phyloP scores from a whole-genome alignment of 2,888 invertebrate species.

The Bedellia somnulentella region DNA sequence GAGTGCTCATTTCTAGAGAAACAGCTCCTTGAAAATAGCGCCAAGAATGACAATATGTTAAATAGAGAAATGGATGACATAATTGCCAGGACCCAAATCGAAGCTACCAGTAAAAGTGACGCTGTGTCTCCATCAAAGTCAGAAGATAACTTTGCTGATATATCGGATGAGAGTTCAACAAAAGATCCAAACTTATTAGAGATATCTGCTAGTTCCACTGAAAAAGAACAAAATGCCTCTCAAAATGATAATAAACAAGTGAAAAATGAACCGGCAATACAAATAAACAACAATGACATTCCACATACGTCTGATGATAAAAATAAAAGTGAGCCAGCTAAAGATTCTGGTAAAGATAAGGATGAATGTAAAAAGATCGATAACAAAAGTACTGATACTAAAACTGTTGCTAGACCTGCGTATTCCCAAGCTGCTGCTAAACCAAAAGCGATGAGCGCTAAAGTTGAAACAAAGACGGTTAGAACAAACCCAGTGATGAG shows the following conservation, averaged over 20 bases:
- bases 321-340: slow-evolving; percentile 17
- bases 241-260: slow-evolving; percentile 3
- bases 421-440: slow-evolving; percentile 57
- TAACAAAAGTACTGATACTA: slow-evolving; percentile 15
- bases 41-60: slow-evolving; percentile 33
- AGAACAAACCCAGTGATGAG: slow-evolving; percentile 24
- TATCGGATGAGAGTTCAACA: slow-evolving; percentile 31
- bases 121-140: slow-evolving; percentile 31
- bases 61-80: slow-evolving; percentile 25
- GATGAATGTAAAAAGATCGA: neutral
- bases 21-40: slow-evolving; percentile 25
- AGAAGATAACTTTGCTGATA: slow-evolving; percentile 38
- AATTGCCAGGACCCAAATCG: neutral
- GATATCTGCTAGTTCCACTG: slow-evolving; percentile 6
- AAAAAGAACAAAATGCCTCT: slow-evolving; percentile 12
- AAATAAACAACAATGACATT: slow-evolving; percentile 8
- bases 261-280: neutral
- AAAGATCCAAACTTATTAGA: slow-evolving; percentile 16
- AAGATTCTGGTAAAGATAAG: neutral
- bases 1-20: slow-evolving; percentile 37
- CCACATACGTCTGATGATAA: neutral
- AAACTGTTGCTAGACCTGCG: slow-evolving; percentile 29
- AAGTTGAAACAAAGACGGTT: slow-evolving; percentile 31
- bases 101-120: neutral
- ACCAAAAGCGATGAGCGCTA: slow-evolving; percentile 30